Percentiles rank a stretch among this genome's conserved stretches.
Conservation (phyloP, 2,797 vertebrate species). For the Syncerus caffer region DNA sequence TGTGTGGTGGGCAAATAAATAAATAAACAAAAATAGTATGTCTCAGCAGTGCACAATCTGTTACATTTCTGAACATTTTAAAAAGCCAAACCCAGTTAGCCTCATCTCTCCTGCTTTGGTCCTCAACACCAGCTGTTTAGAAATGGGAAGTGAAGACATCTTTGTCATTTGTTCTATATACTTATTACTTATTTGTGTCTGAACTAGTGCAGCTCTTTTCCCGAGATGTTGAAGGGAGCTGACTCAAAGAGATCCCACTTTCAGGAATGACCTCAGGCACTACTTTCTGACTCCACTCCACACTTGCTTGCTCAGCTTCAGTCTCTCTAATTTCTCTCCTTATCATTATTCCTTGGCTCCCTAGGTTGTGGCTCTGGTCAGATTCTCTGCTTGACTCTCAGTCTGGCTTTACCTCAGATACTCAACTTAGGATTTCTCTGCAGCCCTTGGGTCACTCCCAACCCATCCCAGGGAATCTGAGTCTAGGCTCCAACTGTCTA, state of each 20-base stretch:
- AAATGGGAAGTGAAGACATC: not conserved
- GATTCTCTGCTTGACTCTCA: not conserved
- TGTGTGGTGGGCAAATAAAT: not conserved
- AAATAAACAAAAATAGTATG: not conserved
- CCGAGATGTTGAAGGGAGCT: not conserved
- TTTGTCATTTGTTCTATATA: not conserved
- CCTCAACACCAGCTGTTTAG: constrained; percentile 43
- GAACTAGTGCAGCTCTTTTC: not conserved
- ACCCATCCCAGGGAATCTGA: not conserved
- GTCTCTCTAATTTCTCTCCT: not conserved
- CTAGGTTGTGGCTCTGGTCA: not conserved
- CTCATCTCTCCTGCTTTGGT: not conserved
- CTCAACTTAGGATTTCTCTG: not conserved
- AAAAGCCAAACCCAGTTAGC: not conserved
- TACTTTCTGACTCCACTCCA: not conserved
- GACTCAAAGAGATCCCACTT: not conserved
- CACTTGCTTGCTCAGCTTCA: not conserved
- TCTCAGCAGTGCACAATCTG: not conserved
- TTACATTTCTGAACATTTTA: constrained; percentile 28
- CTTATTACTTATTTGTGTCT: not conserved
- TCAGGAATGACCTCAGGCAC: not conserved
- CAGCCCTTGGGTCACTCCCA: not conserved
- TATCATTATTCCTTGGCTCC: not conserved
- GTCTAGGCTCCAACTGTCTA: not conserved
- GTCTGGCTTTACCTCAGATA: not conserved